phyloP scores from a whole-genome alignment of 2,113 vertebrate species.

The Atractosteus spatula region DNA sequence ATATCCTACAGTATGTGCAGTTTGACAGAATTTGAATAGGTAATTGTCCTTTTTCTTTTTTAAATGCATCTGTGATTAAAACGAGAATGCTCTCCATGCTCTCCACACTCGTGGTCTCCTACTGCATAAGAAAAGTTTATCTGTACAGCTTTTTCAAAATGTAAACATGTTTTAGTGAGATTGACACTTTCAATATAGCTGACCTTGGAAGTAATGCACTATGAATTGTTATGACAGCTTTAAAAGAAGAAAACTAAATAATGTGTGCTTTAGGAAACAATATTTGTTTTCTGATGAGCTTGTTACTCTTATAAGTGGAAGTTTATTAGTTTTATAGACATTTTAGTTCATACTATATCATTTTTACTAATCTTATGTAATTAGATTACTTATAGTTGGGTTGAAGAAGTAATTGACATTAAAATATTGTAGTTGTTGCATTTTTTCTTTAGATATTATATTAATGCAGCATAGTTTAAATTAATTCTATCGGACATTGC shows the following conservation, averaged over 20 bases:
- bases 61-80: too few species aligned
- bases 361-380: not conserved
- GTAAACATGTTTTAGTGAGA: slow-evolving; percentile 18
- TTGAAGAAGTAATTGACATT: not conserved
- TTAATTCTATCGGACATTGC: too few species aligned
- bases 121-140: slow-evolving; percentile 13
- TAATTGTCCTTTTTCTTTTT: too few species aligned
- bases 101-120: not conserved
- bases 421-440: too few species aligned
- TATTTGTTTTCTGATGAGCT: slow-evolving; percentile 1
- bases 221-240: slow-evolving; percentile 34
- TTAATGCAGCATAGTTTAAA: too few species aligned
- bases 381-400: not conserved
- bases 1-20: too few species aligned
- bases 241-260: slow-evolving; percentile 29
- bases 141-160: slow-evolving; percentile 27
- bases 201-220: slow-evolving; percentile 6
- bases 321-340: not conserved
- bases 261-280: not conserved
- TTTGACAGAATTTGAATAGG: too few species aligned
- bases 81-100: too few species aligned
- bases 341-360: not conserved
- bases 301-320: not conserved
- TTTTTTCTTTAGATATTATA: too few species aligned
- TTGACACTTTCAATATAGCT: slow-evolving; percentile 12